Percentiles rank a stretch among this genome's conserved stretches.
Evolutionary conservation across 2,113 vertebrate species (phyloP).

Genomic region (Rana temporaria): DNA sequence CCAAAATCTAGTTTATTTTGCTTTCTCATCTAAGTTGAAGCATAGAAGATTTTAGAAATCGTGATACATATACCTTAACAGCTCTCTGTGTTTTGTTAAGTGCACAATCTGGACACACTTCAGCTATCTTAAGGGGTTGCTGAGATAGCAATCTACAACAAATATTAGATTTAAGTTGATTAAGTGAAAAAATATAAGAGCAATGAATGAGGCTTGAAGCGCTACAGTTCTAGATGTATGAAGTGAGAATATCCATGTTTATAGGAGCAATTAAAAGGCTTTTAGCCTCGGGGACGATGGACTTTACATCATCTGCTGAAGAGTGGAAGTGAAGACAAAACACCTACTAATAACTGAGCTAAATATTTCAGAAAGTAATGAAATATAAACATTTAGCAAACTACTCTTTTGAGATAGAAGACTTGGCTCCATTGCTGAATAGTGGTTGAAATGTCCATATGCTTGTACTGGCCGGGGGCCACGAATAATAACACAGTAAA

Average conservation of each 20-base stretch:
- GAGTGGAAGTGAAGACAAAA: conserved; percentile 46
- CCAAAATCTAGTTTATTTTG: conserved; percentile 22
- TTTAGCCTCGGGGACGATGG: conserved; percentile 10
- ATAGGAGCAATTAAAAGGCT: conserved; percentile 35
- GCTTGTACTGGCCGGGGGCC: conserved; percentile 43
- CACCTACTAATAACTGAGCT: conserved; percentile 49
- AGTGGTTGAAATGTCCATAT: conserved; percentile 40
- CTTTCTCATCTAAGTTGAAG: neutral
- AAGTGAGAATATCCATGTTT: conserved; percentile 38
- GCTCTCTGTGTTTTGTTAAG: neutral
- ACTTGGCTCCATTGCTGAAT: conserved; percentile 45
- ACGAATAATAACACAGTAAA: conserved; percentile 38
- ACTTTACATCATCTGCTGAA: conserved; percentile 36
- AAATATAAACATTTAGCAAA: conserved; percentile 53
- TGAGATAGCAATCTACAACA: conserved; percentile 26
- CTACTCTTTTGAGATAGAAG: conserved; percentile 42
- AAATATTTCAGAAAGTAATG: conserved; percentile 49
- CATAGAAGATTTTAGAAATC: neutral
- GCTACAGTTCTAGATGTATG: conserved; percentile 5
- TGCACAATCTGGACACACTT: conserved; percentile 8
- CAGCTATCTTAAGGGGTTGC: neutral
- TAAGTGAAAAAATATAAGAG: neutral
- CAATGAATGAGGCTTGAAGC: neutral
- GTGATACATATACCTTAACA: neutral
- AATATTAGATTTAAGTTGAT: neutral